These are phyloP conservation scores for Siniperca undulata DNA, from an alignment of 2,797 vertebrate genomes.

Conservation along the genomic window DNA sequence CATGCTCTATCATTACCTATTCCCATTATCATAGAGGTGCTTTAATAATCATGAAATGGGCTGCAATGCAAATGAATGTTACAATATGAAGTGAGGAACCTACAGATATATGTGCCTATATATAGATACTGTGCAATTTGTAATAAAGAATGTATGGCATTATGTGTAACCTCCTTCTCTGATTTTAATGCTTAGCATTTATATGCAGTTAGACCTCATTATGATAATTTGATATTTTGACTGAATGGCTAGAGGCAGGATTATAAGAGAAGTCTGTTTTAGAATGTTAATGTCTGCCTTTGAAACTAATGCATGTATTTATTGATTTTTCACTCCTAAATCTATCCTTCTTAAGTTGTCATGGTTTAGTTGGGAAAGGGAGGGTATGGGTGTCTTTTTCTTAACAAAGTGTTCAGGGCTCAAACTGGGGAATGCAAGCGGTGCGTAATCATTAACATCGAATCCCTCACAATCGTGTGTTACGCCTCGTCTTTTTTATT, in stretches of 20 bases:
- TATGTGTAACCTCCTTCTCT: constrained; percentile 67
- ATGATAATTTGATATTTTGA: constrained; percentile 89
- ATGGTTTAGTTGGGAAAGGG: constrained; percentile 61
- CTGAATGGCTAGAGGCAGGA: constrained; percentile 84
- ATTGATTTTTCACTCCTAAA: constrained; percentile 83
- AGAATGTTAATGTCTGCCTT: constrained; percentile 85
- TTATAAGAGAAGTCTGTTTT: constrained; percentile 80
- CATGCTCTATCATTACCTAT: constrained; percentile 53
- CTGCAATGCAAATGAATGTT: constrained; percentile 49
- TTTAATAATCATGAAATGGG: constrained; percentile 42
- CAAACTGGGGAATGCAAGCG: constrained; percentile 50
- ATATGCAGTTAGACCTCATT: constrained; percentile 88
- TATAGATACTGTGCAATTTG: constrained; percentile 42
- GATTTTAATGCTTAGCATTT: constrained; percentile 85
- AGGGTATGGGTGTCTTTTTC: constrained; percentile 25
- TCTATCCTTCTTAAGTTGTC: constrained; percentile 84
- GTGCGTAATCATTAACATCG: constrained; percentile 52
- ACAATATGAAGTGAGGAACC: constrained; percentile 30
- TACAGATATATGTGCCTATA: constrained; percentile 35
- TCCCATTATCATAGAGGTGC: constrained; percentile 50
- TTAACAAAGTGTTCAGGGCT: constrained; percentile 74
- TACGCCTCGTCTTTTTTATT: constrained; percentile 41
- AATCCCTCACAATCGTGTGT: constrained; percentile 58
- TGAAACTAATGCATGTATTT: constrained; percentile 86
- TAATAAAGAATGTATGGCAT: constrained; percentile 62